Base-by-base conservation (phyloP, 2,113 vertebrate species). In the Entomyzon cyanotis region DNA sequence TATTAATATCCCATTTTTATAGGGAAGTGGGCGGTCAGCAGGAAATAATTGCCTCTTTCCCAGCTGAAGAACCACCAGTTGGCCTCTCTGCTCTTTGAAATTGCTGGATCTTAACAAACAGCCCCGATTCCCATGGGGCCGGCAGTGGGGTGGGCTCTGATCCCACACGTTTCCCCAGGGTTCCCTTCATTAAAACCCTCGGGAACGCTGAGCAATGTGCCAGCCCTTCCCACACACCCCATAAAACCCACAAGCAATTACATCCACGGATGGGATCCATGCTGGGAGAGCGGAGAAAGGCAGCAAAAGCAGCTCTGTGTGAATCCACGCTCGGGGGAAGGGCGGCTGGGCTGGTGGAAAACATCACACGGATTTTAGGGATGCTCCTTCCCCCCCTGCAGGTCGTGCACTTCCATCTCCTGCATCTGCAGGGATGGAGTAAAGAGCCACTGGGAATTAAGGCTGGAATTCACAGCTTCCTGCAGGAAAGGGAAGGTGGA, bases 11-110 rank as follows among this genome's bases (percentile, higher is more conserved):
- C 70, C 13, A 1, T 63, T 67, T 56, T 56, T n/a, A 24, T 4
- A 31, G 52, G 42, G 58, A 83, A 87, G 70, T 35, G 67, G 90
- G 92, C 3, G 30, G 75, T 18, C 82, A 87, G 93, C 50, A 50
- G 93, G 94, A 35, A 94, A 84, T 71, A 81, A 94, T 46, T 84
- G 83, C 89, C 68, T 55, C 47, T 85, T 96, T 88, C 88, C 87
- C 69, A 69, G 59, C 2, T 31, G 17, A 49, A 75, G 56, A 86
- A 27, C 74, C 82, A 35, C 70, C 50, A 16, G 65, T 55, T 60
- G 96, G 76, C 55, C 78, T 65, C 74, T 67, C 8, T 94, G 94
- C 68, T 86, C 81, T 96, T 84, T 59, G 83, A 78, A 90, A 82
- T 27, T 2, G 21, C 27, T 69, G 44, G 74, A n/a, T 68, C 18